Evolutionary conservation across 2,797 vertebrate genomes (phyloP).

Genomic region (Rhadinocentrus ornatus): DNA sequence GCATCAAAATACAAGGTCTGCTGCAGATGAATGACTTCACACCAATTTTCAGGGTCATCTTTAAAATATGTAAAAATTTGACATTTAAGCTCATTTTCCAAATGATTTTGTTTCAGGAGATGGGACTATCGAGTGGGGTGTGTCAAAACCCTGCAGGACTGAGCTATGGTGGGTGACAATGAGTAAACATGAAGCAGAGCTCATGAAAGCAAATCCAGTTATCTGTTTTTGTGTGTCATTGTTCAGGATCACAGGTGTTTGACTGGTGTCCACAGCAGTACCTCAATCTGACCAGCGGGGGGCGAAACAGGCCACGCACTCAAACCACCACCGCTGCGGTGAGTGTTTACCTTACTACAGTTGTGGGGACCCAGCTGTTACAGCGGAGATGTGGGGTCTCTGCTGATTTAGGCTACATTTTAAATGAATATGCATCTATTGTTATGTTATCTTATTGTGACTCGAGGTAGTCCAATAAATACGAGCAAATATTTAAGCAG

Average conservation of each 20-base stretch:
- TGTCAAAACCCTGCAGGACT: not conserved
- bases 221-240: too few relatives aligned
- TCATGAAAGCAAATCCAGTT: fast-evolving
- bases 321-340: conserved; percentile 2
- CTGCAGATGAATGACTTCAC: too few relatives aligned
- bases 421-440: too few relatives aligned
- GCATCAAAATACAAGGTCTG: too few relatives aligned
- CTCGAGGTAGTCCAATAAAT: too few relatives aligned
- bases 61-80: not conserved
- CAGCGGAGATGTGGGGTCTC: too few relatives aligned
- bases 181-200: not conserved
- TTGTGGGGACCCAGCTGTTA: not conserved
- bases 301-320: not conserved
- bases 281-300: conserved; percentile 31
- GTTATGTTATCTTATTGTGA: too few relatives aligned
- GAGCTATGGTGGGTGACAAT: conserved; percentile 10
- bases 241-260: conserved; percentile 15
- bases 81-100: too few relatives aligned
- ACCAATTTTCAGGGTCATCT: too few relatives aligned
- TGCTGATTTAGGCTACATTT: too few relatives aligned
- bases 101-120: conserved; percentile 22
- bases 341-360: conserved; percentile 10
- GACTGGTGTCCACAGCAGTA: conserved; percentile 34
- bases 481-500: too few relatives aligned
- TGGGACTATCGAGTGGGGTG: not conserved